Base-by-base conservation (phyloP, 2,797 vertebrate species). In the Ciconia nigra region DNA sequence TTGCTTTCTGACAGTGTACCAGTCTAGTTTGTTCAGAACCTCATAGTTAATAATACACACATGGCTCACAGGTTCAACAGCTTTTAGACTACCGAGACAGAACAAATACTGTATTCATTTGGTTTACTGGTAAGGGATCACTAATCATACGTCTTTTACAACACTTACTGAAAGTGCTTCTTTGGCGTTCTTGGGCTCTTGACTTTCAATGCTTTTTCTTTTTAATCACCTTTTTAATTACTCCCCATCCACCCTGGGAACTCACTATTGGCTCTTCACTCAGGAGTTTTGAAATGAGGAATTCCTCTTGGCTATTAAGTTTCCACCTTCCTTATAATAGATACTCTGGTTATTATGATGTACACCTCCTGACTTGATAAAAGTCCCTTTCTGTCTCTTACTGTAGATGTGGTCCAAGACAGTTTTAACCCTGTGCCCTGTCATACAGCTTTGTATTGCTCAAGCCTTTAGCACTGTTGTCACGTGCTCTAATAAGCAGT, bases 1-100 rank as follows among this genome's bases (percentile, higher is more conserved):
- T 67, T 55, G 31, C 82, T 94, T 86, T 96, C 83, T 90, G 89
- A 76, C 44, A 25, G 44, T 52, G 17, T n/a, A 29, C 13, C 2
- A 9, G 47, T 73, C 72, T 94, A 63, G 95, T 93, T 95, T 84
- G 7, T 96, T 96, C 89, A 97, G 41, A 96, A 79, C 72, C 12
- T 96, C 79, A 42, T 74, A 22, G 66, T 86, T 97, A 70, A 86
- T 96, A 77, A 90, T 62, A 77, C 52, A 51, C 94, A 35, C 5
- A 4, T 8, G 49, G 83, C 83, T 93, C 76, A 42, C 87, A 65
- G 79, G 85, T 90, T 89, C 79, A 81, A 54, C 65, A 87, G 61
- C 88, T 77, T 46, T 62, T 11, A 65, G 71, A 73, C 90, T 89
- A 10, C 61, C 46, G 70, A 90, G 82, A 92, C 80, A 84, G 52